Evolutionary conservation across 2,797 vertebrate genomes (phyloP).

Genomic region (Poecilia wingei): DNA sequence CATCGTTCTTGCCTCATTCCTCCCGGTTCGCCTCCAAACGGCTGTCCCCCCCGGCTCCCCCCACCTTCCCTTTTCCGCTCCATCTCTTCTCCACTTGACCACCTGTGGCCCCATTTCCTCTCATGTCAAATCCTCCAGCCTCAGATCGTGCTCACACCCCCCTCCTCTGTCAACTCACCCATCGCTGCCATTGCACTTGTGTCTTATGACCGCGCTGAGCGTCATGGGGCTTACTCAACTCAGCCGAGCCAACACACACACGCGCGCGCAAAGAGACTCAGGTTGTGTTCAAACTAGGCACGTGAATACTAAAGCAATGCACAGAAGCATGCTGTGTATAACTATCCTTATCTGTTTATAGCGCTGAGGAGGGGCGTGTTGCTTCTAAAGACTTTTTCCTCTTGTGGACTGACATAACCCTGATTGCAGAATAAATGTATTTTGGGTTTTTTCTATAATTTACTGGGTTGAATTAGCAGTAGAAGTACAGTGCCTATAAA

Average conservation of each 20-base stretch:
- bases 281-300: constrained; percentile 51
- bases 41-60: no score
- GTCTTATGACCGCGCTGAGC: constrained; percentile 59
- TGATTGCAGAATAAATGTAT: constrained; percentile 20
- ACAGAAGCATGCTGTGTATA: constrained; percentile 38
- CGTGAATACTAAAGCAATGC: constrained; percentile 53
- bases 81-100: constrained; percentile 48
- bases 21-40: constrained; percentile 8
- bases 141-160: not conserved
- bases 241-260: not conserved
- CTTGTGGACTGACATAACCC: constrained; percentile 10
- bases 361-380: constrained; percentile 41
- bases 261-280: not conserved
- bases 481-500: not conserved
- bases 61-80: not conserved
- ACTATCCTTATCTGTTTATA: constrained; percentile 66
- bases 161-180: constrained; percentile 41
- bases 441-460: not conserved
- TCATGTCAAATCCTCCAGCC: constrained; percentile 46
- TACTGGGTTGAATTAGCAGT: not conserved
- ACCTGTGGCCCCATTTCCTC: constrained; percentile 66
- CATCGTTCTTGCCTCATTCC: constrained; percentile 1
- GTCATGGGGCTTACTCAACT: constrained; percentile 52
- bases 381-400: constrained; percentile 57
- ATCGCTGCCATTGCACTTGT: constrained; percentile 53